Evolutionary conservation across 2,888 invertebrate species (phyloP).

Genomic region (Vanessa cardui): DNA sequence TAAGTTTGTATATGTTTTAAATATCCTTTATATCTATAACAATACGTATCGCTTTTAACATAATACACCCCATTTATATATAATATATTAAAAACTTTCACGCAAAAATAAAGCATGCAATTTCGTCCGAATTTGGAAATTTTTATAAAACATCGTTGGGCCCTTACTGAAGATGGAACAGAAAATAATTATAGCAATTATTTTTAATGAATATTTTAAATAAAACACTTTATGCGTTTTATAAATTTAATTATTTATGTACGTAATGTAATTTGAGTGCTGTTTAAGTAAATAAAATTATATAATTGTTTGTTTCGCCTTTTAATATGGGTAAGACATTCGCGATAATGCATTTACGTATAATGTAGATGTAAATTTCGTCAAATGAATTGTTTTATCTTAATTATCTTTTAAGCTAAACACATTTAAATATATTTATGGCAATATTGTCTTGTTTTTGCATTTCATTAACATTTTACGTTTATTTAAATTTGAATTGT

Average conservation of each 20-base stretch:
- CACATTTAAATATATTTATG: constrained; percentile 10
- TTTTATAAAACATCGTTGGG: constrained; percentile 51
- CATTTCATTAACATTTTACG: background rate
- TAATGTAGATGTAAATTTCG: constrained; percentile 3
- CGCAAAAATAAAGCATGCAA: constrained; percentile 17
- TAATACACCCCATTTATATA: background rate
- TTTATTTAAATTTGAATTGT: no score
- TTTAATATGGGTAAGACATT: constrained; percentile 29
- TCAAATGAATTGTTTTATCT: background rate
- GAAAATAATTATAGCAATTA: constrained; percentile 37
- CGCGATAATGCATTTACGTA: constrained; percentile 21
- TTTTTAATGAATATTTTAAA: constrained; percentile 39
- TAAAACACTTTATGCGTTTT: constrained; percentile 28
- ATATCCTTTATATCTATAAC: no score
- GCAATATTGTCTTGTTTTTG: background rate
- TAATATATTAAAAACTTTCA: constrained; percentile 21
- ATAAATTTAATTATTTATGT: constrained; percentile 27
- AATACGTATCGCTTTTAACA: no score
- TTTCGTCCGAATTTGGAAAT: constrained; percentile 26
- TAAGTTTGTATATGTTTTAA: no score
- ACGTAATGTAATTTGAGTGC: constrained; percentile 20
- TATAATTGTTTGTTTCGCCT: constrained; percentile 26
- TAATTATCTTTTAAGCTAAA: constrained; percentile 8
- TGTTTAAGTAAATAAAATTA: constrained; percentile 30
- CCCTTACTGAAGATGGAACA: constrained; percentile 31